Evolutionary conservation across 2,888 invertebrate species (phyloP).

Genomic region (Drosophila eohydei): DNA sequence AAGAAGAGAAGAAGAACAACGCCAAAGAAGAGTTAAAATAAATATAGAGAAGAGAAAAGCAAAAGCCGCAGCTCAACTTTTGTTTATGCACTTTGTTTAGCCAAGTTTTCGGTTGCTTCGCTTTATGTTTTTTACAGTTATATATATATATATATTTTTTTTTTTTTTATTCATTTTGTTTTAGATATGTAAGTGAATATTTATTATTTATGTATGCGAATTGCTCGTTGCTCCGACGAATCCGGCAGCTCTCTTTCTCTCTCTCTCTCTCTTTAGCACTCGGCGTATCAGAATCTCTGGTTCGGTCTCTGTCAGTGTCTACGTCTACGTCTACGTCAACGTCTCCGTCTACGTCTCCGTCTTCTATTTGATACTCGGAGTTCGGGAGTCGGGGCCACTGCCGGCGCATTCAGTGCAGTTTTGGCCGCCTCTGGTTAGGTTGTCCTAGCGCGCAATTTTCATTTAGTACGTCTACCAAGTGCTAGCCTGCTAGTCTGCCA

Average conservation of each 20-base stretch:
- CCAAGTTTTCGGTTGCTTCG: slow-evolving; percentile 51
- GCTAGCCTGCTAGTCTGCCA: not conserved
- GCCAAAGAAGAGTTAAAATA: slow-evolving; percentile 22
- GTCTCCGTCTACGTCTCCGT: slow-evolving; percentile 4
- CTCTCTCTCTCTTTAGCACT: slow-evolving; percentile 34
- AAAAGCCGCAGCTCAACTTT: slow-evolving; percentile 36
- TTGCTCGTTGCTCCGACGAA: slow-evolving; percentile 46
- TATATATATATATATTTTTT: slow-evolving; percentile 6
- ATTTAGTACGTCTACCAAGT: slow-evolving; percentile 36
- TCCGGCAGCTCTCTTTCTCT: slow-evolving; percentile 25
- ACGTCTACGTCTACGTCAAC: slow-evolving; percentile 2
- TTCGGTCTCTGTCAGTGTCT: slow-evolving; percentile 30
- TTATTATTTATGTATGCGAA: slow-evolving; percentile 60
- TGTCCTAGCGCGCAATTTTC: slow-evolving; percentile 60
- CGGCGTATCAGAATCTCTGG: slow-evolving; percentile 43
- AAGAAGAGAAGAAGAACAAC: not conserved
- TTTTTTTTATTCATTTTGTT: slow-evolving; percentile 23
- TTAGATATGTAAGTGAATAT: slow-evolving; percentile 42
- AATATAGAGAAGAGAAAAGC: slow-evolving; percentile 19
- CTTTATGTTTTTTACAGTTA: slow-evolving; percentile 33
- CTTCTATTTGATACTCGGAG: slow-evolving; percentile 16
- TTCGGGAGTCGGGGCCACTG: slow-evolving; percentile 52
- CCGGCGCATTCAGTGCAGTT: slow-evolving; percentile 63
- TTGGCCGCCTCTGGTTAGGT: slow-evolving; percentile 69
- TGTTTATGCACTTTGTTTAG: slow-evolving; percentile 64